These are phyloP conservation scores for Tetragonula carbonaria DNA, from an alignment of 2,888 invertebrate genomes.

Conservation along the genomic window DNA sequence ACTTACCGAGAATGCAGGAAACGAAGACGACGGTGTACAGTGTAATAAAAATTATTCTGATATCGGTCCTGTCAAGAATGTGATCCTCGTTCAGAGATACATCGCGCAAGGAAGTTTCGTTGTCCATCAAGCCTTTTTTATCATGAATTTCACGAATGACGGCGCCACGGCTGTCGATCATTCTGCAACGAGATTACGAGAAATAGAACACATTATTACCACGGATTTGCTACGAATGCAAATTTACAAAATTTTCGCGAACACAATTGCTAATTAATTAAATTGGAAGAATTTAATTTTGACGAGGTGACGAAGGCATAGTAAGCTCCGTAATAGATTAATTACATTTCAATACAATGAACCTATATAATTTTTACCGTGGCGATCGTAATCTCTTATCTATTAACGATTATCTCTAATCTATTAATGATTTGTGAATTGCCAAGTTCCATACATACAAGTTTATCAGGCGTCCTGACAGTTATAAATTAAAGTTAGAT, in stretches of 20 bases:
- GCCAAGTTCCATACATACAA: background rate
- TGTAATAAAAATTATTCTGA: constrained; percentile 90
- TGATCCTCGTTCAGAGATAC: constrained; percentile 85
- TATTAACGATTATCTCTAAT: too few relatives aligned
- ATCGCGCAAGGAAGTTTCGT: constrained; percentile 57
- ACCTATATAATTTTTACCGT: too few relatives aligned
- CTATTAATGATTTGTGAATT: background rate
- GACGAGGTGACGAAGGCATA: too few relatives aligned
- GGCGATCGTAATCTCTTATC: too few relatives aligned
- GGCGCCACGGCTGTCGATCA: constrained; percentile 32
- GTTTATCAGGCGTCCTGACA: background rate
- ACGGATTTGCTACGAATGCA: too few relatives aligned
- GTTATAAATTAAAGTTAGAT: background rate
- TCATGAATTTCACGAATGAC: background rate
- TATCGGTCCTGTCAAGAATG: constrained; percentile 90
- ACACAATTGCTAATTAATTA: too few relatives aligned
- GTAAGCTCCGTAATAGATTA: too few relatives aligned
- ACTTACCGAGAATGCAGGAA: constrained; percentile 93
- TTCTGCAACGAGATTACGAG: constrained; percentile 54
- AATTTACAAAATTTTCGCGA: too few relatives aligned
- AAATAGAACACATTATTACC: background rate
- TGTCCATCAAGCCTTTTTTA: constrained; percentile 60
- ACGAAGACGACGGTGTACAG: constrained; percentile 92
- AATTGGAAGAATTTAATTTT: too few relatives aligned
- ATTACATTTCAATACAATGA: too few relatives aligned